These are phyloP conservation scores for Chymomyza fuscimana DNA, from an alignment of 2,888 invertebrate genomes.

Conservation along the genomic window DNA sequence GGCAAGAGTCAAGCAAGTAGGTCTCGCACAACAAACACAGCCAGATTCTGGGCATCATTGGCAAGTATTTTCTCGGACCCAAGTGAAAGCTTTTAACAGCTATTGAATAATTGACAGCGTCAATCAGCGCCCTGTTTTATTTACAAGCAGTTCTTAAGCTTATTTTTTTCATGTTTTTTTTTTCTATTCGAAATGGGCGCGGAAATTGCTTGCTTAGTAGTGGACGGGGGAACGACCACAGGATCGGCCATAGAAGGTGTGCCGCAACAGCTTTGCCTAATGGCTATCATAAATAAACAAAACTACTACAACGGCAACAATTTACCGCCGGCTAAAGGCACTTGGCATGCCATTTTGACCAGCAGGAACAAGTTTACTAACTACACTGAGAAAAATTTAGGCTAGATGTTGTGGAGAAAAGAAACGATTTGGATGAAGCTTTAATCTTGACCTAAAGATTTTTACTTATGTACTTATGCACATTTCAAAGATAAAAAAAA, in stretches of 20 bases:
- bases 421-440: too few relatives aligned
- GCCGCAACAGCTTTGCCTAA: conserved; percentile 31
- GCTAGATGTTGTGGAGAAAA: not conserved
- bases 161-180: not conserved
- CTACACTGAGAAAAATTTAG: not conserved
- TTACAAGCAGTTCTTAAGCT: not conserved
- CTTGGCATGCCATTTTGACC: conserved; percentile 25
- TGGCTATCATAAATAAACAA: conserved; percentile 38
- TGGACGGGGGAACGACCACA: not conserved
- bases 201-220: not conserved
- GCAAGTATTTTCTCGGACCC: too few relatives aligned
- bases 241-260: conserved; percentile 22
- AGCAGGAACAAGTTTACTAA: not conserved
- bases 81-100: conserved; percentile 29
- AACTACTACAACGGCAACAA: conserved; percentile 21
- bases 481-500: too few relatives aligned
- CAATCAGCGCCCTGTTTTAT: conserved; percentile 26
- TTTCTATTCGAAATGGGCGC: conserved; percentile 4
- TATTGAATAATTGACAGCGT: conserved; percentile 44
- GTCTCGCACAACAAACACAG: too few relatives aligned
- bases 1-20: not conserved
- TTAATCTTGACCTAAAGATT: too few relatives aligned
- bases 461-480: too few relatives aligned
- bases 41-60: not conserved
- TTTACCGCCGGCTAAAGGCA: conserved; percentile 30